Evolutionary conservation across 92 coral and sea anemone genomes (phyloP).

Genomic region (Desmophyllum pertusum): DNA sequence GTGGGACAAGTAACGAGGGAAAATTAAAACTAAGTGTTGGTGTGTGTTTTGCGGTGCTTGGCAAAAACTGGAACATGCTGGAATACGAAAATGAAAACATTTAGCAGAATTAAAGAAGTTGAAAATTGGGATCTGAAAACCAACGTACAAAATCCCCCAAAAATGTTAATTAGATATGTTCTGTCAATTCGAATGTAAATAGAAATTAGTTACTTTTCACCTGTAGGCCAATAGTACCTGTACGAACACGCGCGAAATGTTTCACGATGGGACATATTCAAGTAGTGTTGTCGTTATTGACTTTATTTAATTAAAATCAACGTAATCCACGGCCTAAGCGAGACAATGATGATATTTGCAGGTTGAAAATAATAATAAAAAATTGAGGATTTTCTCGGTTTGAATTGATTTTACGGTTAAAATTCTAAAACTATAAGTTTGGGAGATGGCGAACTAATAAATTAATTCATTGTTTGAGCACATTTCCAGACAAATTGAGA

Average conservation of each 20-base stretch:
- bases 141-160: not conserved
- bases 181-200: not conserved
- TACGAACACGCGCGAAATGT: not conserved
- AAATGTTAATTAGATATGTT: not conserved
- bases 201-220: not conserved
- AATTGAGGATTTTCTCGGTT: not conserved
- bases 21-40: not conserved
- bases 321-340: slow-evolving; percentile 8
- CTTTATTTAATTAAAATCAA: slow-evolving; percentile 1
- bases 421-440: not conserved
- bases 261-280: not conserved
- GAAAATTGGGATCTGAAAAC: not conserved
- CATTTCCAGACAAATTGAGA: not conserved
- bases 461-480: not conserved
- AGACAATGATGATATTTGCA: not conserved
- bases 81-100: not conserved
- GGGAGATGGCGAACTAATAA: not conserved
- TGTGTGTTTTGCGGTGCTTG: not conserved
- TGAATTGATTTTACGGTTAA: not conserved
- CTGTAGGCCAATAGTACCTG: not conserved
- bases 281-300: not conserved
- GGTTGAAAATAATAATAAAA: not conserved
- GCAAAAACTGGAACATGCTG: not conserved
- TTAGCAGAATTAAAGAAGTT: not conserved
- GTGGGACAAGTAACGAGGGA: not conserved